phyloP scores from a whole-genome alignment of 1,140 invertebrate species.

The Tetraneura akinire region DNA sequence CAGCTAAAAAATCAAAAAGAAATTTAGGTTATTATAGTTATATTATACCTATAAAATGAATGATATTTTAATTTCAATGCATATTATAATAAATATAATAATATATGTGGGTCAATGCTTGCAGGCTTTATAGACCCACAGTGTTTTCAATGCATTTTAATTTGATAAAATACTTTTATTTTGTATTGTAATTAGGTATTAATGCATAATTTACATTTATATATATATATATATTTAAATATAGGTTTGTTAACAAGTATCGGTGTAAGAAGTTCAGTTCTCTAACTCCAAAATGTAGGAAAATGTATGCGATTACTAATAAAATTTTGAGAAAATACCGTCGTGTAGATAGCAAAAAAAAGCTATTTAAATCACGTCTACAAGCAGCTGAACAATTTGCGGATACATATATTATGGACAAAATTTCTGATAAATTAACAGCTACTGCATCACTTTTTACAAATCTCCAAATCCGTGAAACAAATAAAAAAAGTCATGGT shows the following conservation, averaged over 20 bases:
- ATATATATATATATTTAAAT: background rate
- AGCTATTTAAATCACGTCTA: background rate
- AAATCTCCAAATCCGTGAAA: background rate
- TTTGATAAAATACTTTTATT: too few relatives aligned
- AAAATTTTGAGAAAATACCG: background rate
- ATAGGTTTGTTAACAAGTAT: conserved; percentile 5
- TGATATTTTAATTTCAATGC: too few relatives aligned
- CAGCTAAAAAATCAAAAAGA: background rate
- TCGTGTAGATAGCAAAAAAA: background rate
- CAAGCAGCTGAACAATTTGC: background rate
- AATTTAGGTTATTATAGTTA: background rate
- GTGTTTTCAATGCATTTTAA: too few relatives aligned
- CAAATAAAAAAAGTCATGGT: too few relatives aligned
- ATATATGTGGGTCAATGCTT: background rate
- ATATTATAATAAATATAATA: conserved; percentile 2
- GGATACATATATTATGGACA: background rate
- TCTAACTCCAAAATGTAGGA: background rate
- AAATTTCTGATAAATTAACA: background rate
- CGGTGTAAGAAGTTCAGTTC: background rate
- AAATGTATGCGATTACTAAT: background rate
- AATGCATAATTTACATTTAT: background rate
- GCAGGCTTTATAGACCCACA: too few relatives aligned
- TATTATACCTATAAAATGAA: too few relatives aligned
- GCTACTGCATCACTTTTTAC: background rate
- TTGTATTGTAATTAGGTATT: too few relatives aligned